These are phyloP conservation scores for Brachymystax lenok DNA, from an alignment of 2,797 vertebrate species.

Conservation along the genomic window DNA sequence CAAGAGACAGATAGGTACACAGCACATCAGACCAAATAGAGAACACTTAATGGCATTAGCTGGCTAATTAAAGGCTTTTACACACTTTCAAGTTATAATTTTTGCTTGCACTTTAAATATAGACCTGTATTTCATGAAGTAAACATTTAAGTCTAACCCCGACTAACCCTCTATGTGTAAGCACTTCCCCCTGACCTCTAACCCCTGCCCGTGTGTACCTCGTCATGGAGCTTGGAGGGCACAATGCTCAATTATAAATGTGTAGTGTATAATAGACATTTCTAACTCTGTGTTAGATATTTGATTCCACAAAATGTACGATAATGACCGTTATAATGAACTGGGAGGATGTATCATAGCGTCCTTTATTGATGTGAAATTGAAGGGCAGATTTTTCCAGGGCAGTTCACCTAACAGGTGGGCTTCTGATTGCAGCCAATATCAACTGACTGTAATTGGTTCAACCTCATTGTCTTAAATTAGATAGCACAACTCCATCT, in stretches of 20 bases:
- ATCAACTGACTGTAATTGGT: neutral
- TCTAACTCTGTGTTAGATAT: neutral
- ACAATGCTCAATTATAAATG: neutral
- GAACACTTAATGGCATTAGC: constrained; percentile 30
- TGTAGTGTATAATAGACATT: neutral
- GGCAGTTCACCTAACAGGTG: too few species aligned
- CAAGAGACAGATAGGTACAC: neutral
- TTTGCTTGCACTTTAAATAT: constrained; percentile 8
- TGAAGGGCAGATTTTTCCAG: neutral
- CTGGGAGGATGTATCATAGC: neutral
- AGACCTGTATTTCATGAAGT: too few species aligned
- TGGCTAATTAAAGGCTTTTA: constrained; percentile 43
- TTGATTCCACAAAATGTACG: neutral
- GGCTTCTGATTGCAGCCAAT: neutral
- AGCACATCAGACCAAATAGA: constrained; percentile 1
- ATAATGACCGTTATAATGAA: neutral
- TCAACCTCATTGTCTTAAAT: neutral
- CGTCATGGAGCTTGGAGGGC: neutral
- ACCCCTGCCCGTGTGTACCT: neutral
- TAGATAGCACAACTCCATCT: neutral
- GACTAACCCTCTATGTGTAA: constrained; percentile 9
- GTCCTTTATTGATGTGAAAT: neutral
- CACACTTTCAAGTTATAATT: constrained; percentile 30
- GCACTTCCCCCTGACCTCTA: neutral
- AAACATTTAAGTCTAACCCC: constrained; percentile 32